Conservation (phyloP, 2,888 invertebrate species). For the Chrysolina haemoptera region DNA sequence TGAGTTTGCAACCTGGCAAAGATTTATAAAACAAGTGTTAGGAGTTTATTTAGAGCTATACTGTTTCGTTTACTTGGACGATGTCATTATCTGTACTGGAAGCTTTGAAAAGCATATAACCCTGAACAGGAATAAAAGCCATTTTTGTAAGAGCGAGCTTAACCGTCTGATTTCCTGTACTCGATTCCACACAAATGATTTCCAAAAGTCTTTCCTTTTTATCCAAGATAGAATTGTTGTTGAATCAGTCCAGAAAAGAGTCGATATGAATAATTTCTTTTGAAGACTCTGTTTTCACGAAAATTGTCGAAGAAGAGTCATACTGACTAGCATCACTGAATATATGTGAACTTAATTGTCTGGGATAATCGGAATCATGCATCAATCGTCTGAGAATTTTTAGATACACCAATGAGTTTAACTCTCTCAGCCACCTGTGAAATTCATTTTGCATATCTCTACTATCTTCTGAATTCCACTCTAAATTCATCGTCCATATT, state of each 20-base stretch:
- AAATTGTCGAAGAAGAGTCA: constrained; percentile 15
- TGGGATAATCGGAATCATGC: neutral
- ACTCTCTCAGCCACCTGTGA: constrained; percentile 7
- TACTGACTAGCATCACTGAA: constrained; percentile 23
- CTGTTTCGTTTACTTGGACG: too few species aligned
- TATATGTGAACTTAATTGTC: constrained; percentile 1
- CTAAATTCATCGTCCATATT: neutral
- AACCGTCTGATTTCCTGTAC: neutral
- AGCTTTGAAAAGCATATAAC: too few species aligned
- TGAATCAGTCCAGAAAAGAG: neutral
- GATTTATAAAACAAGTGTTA: too few species aligned
- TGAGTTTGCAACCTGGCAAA: too few species aligned
- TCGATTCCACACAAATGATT: neutral
- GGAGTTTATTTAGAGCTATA: too few species aligned
- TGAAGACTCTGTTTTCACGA: neutral
- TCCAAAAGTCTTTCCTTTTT: constrained; percentile 2
- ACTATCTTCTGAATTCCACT: neutral
- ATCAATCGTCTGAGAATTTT: neutral
- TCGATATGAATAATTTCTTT: neutral
- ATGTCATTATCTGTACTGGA: too few species aligned
- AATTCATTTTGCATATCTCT: neutral
- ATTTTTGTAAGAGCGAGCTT: too few species aligned
- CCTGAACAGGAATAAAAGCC: too few species aligned
- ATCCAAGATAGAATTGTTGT: neutral
- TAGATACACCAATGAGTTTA: neutral